phyloP scores from a whole-genome alignment of 2,888 invertebrate genomes.

The Heteromurus nitidus region DNA sequence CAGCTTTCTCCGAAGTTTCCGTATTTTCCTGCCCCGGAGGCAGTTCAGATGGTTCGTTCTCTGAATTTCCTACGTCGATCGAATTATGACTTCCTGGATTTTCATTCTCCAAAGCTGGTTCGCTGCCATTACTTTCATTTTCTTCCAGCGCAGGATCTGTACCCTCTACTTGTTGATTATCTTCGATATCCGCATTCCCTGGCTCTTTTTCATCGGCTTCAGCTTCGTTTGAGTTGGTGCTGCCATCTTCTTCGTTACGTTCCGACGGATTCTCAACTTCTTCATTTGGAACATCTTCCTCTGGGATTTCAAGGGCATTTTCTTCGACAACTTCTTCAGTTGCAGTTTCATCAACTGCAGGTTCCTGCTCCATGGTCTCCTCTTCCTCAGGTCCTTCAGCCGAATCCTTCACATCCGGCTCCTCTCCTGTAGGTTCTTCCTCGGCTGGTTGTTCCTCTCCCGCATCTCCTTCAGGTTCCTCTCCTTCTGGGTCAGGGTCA shows the following conservation, averaged over 20 bases:
- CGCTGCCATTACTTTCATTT: not conserved
- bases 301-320: not conserved
- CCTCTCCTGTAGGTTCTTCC: not conserved
- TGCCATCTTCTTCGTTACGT: not conserved
- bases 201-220: conserved; percentile 9
- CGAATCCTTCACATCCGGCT: not conserved
- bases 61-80: not conserved
- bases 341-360: not conserved
- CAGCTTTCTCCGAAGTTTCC: not conserved
- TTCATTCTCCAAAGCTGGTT: too few relatives aligned
- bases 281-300: not conserved
- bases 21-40: not conserved
- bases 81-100: too few relatives aligned
- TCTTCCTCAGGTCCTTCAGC: not conserved
- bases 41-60: not conserved
- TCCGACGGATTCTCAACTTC: conserved; percentile 5
- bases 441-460: not conserved
- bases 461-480: conserved; percentile 15
- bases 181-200: not conserved
- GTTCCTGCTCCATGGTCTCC: not conserved
- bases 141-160: not conserved
- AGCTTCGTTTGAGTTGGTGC: too few relatives aligned
- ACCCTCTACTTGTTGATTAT: not conserved
- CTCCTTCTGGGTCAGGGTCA: not conserved
- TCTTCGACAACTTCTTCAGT: conserved; percentile 3